Percentiles rank a stretch among this genome's conserved stretches.
These are phyloP conservation scores for Panthera leo DNA, from an alignment of 2,113 vertebrate genomes.

Conservation along the genomic window DNA sequence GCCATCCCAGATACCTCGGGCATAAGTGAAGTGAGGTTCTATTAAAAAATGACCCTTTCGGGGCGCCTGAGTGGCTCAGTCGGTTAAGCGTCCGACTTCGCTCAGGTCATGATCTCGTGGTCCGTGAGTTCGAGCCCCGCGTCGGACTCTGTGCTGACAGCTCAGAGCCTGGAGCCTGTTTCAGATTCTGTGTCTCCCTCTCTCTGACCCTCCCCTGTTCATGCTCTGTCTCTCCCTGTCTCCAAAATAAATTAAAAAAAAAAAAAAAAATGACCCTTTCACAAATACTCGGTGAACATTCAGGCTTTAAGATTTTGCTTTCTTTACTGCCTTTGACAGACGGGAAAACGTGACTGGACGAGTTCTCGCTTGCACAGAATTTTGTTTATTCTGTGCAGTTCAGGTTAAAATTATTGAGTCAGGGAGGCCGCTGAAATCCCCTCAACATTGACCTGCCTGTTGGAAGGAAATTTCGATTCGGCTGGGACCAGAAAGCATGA, in stretches of 20 bases:
- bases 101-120: too few relatives aligned
- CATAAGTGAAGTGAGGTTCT: background rate
- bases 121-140: too few relatives aligned
- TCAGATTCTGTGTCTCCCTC: too few relatives aligned
- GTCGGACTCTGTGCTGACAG: too few relatives aligned
- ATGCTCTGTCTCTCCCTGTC: too few relatives aligned
- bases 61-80: too few relatives aligned
- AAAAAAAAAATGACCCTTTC: background rate
- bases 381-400: constrained; percentile 49
- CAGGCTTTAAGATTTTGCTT: background rate
- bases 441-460: background rate
- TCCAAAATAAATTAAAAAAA: too few relatives aligned
- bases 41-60: background rate
- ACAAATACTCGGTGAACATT: background rate
- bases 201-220: too few relatives aligned
- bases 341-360: background rate
- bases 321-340: background rate
- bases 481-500: background rate
- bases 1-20: background rate
- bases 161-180: too few relatives aligned
- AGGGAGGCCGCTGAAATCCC: background rate
- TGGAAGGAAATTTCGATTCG: background rate
- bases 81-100: too few relatives aligned
- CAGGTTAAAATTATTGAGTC: background rate
- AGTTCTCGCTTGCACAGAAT: constrained; percentile 23